These are phyloP conservation scores for Bombus waltoni DNA, from an alignment of 1,140 invertebrate species.

Conservation along the genomic window DNA sequence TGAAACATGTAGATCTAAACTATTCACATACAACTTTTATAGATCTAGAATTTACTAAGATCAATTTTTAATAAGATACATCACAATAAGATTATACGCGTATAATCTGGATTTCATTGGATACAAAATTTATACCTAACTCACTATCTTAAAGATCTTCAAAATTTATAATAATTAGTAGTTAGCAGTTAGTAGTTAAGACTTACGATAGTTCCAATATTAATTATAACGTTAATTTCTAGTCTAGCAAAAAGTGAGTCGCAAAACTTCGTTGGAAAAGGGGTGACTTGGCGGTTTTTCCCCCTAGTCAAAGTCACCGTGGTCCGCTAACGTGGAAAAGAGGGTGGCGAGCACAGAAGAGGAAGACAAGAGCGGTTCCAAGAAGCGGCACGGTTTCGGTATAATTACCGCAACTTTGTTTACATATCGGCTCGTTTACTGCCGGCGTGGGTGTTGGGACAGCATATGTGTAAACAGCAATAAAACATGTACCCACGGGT, in stretches of 20 bases:
- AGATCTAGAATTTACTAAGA: no score
- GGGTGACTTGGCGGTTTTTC: neutral
- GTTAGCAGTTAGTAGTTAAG: no score
- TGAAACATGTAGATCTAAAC: no score
- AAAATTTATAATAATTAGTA: no score
- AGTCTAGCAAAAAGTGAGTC: neutral
- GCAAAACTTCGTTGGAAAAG: neutral
- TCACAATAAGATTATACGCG: no score
- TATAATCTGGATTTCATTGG: no score
- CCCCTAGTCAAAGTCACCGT: slow-evolving; percentile 10
- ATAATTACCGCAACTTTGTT: slow-evolving; percentile 75
- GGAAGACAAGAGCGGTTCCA: slow-evolving; percentile 60
- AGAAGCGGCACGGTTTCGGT: slow-evolving; percentile 65
- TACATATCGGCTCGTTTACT: slow-evolving; percentile 72
- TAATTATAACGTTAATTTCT: neutral
- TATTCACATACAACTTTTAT: no score
- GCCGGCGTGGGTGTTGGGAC: slow-evolving; percentile 71
- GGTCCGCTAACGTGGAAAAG: neutral
- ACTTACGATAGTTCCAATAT: no score
- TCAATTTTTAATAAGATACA: no score
- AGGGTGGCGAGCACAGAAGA: slow-evolving; percentile 33
- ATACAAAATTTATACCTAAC: no score
- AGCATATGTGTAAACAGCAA: slow-evolving; percentile 77
- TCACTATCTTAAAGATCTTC: no score
- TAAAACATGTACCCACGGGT: slow-evolving; percentile 71